Percentiles rank a stretch among this genome's conserved stretches.
Conservation (phyloP, 2,113 vertebrate species). For the Cyanistes caeruleus region DNA sequence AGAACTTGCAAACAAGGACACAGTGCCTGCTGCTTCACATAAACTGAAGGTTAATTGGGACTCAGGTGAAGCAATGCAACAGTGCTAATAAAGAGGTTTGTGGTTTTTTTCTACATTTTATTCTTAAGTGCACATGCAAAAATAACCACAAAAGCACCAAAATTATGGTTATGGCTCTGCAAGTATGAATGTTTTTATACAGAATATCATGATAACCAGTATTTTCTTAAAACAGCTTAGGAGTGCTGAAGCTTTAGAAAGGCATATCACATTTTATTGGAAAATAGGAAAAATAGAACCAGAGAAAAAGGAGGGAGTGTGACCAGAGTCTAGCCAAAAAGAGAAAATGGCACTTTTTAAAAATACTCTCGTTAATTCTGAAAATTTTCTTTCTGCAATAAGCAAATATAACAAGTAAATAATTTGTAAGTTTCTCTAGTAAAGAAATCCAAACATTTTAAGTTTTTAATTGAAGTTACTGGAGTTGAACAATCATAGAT, state of each 20-base stretch:
- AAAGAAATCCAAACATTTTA: not conserved
- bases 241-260: not conserved
- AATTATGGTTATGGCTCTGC: not conserved
- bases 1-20: conserved; percentile 19
- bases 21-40: not conserved
- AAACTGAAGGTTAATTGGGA: conserved; percentile 40
- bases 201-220: not conserved
- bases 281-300: not conserved
- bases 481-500: not conserved
- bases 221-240: not conserved
- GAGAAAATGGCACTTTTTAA: not conserved
- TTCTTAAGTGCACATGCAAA: not conserved
- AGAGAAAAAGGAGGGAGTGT: fast-evolving
- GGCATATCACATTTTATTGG: not conserved
- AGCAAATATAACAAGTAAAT: not conserved
- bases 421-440: not conserved
- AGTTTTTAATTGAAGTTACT: not conserved
- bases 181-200: not conserved
- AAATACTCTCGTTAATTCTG: not conserved
- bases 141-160: not conserved
- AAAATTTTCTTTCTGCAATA: not conserved
- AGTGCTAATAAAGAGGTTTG: not conserved
- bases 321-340: not conserved
- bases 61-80: not conserved
- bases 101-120: not conserved